A percentile compares a stretch with the other conserved stretches of the same genome.
Evolutionary conservation across 2,888 invertebrate species (phyloP).

Genomic region (Lymantria monacha): DNA sequence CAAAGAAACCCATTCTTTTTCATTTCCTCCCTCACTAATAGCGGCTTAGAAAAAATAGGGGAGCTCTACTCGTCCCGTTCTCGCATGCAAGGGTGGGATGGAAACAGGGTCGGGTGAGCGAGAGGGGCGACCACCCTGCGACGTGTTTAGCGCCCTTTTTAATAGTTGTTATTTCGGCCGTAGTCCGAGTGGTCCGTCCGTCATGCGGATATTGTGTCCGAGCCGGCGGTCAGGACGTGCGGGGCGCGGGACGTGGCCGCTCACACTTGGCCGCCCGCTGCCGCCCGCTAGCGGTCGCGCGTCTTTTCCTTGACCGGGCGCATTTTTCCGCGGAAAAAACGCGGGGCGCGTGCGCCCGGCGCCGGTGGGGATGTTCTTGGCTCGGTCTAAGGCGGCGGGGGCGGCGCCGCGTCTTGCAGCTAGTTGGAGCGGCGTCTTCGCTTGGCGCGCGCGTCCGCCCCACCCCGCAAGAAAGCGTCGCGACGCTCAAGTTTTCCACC

Average conservation of each 20-base stretch:
- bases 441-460: conserved; percentile 79
- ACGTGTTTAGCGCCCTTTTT: conserved; percentile 73
- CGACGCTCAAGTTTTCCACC: conserved; percentile 81
- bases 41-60: conserved; percentile 78
- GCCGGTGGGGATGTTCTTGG: conserved; percentile 79
- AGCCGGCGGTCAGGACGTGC: conserved; percentile 38
- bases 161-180: conserved; percentile 76
- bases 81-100: conserved; percentile 63
- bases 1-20: conserved; percentile 80
- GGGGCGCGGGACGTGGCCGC: conserved; percentile 34
- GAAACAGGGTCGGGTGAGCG: conserved; percentile 68
- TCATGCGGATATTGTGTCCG: conserved; percentile 43
- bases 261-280: conserved; percentile 40
- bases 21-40: conserved; percentile 80
- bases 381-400: conserved; percentile 80
- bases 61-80: conserved; percentile 70
- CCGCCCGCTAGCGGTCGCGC: conserved; percentile 55
- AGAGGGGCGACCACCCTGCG: conserved; percentile 66
- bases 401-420: conserved; percentile 81
- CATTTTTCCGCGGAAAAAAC: conserved; percentile 82
- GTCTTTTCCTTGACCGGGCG: conserved; percentile 80
- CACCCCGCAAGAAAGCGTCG: conserved; percentile 80
- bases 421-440: conserved; percentile 81
- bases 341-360: conserved; percentile 78
- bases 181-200: conserved; percentile 69